A percentile compares a stretch with the other conserved stretches of the same genome.
Evolutionary conservation across 1,140 invertebrate genomes (phyloP).

Genomic region (Dendrolimus punctatus): DNA sequence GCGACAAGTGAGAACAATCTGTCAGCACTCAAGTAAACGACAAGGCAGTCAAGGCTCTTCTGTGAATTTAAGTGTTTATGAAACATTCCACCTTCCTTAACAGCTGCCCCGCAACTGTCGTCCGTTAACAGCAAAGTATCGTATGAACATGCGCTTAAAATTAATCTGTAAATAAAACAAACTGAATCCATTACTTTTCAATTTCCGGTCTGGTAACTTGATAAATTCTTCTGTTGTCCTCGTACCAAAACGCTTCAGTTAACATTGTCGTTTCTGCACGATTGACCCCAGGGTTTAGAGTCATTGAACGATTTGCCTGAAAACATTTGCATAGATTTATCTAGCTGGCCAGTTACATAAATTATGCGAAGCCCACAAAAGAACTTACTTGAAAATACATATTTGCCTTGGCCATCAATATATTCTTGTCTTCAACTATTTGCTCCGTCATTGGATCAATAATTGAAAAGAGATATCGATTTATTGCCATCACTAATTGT

Average conservation of each 20-base stretch:
- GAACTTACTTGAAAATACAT: conserved; percentile 62
- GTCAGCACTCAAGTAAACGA: too few species aligned
- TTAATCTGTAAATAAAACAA: not conserved
- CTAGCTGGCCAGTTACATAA: not conserved
- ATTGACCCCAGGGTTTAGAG: conserved; percentile 20
- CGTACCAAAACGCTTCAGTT: conserved; percentile 64
- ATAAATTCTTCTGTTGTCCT: conserved; percentile 61
- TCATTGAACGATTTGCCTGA: conserved; percentile 53
- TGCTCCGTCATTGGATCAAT: conserved; percentile 75
- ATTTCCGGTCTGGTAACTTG: conserved; percentile 54
- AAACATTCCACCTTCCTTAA: too few species aligned
- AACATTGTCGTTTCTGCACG: conserved; percentile 34
- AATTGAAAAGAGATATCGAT: conserved; percentile 87
- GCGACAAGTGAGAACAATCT: too few species aligned
- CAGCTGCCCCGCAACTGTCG: too few species aligned
- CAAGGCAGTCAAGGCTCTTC: too few species aligned
- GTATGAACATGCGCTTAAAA: not conserved
- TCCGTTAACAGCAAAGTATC: too few species aligned
- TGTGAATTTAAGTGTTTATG: too few species aligned
- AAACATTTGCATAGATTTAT: conserved; percentile 13
- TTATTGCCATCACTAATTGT: conserved; percentile 86
- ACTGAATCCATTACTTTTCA: conserved; percentile 34
- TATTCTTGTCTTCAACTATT: conserved; percentile 44
- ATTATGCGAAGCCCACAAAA: not conserved
- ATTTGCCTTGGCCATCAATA: conserved; percentile 41